These are phyloP conservation scores for Mechanitis messenoides DNA, from an alignment of 2,888 invertebrate species.

Conservation along the genomic window DNA sequence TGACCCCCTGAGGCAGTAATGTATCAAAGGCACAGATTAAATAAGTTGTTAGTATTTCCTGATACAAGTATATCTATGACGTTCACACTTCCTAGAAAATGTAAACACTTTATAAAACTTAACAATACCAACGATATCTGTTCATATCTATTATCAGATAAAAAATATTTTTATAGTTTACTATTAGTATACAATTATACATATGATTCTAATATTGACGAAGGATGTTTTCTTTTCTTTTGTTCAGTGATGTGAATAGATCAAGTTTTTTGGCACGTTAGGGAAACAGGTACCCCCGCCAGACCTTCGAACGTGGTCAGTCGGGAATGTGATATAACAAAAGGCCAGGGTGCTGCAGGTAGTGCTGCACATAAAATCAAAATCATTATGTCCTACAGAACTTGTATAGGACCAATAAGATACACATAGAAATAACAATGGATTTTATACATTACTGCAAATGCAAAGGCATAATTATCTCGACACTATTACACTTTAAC, in stretches of 20 bases:
- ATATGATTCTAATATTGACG: no score
- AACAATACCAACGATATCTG: no score
- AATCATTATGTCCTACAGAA: constrained; percentile 3
- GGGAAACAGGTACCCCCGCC: constrained; percentile 28
- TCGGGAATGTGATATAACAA: constrained; percentile 28
- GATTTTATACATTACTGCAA: no score
- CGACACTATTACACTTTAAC: background rate
- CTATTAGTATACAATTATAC: no score
- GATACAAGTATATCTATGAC: background rate
- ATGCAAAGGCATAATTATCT: no score
- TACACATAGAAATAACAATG: no score
- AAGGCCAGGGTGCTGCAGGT: constrained; percentile 24
- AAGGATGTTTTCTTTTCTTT: no score
- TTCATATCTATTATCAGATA: no score
- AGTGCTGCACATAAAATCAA: constrained; percentile 14
- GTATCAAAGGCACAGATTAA: constrained; percentile 5
- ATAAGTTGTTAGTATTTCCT: background rate
- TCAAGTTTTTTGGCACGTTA: constrained; percentile 28
- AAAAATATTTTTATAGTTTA: no score
- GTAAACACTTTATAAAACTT: background rate
- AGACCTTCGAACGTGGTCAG: constrained; percentile 28
- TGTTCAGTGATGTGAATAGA: constrained; percentile 21
- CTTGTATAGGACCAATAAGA: background rate
- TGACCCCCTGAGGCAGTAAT: constrained; percentile 15
- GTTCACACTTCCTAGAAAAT: background rate